Conservation (phyloP, 2,113 vertebrate species). For the Pseudolaguvia tuberculata region DNA sequence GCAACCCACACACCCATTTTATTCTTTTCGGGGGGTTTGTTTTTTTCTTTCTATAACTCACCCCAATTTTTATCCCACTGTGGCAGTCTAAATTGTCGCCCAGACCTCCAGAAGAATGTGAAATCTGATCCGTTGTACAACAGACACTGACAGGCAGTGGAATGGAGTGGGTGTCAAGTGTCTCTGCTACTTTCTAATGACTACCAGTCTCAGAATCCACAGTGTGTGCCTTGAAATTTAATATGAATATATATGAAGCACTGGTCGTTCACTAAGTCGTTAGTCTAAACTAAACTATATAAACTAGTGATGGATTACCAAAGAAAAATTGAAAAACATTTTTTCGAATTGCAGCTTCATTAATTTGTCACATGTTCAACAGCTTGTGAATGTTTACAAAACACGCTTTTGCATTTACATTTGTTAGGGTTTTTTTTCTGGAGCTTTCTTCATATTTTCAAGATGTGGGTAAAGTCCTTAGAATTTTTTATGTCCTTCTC, state of each 20-base stretch:
- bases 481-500: slow-evolving; percentile 28
- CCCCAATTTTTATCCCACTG: neutral
- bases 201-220: neutral
- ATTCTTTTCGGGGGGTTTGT: neutral
- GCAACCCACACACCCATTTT: neutral
- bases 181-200: neutral
- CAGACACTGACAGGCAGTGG: slow-evolving; percentile 12
- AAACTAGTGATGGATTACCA: neutral
- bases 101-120: slow-evolving; percentile 14
- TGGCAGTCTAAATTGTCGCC: neutral
- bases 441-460: neutral
- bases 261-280: neutral
- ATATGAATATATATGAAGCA: neutral
- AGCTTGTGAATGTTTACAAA: neutral
- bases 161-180: slow-evolving; percentile 10
- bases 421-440: neutral
- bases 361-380: neutral
- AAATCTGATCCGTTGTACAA: slow-evolving; percentile 7
- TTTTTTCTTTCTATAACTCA: neutral
- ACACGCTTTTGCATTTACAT: neutral
- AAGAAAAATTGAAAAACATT: neutral
- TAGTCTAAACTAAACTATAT: neutral
- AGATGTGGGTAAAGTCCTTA: neutral
- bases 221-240: neutral
- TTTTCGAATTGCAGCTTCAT: too few species aligned